Conservation (phyloP, 2,113 vertebrate genomes). For the Osmerus mordax region DNA sequence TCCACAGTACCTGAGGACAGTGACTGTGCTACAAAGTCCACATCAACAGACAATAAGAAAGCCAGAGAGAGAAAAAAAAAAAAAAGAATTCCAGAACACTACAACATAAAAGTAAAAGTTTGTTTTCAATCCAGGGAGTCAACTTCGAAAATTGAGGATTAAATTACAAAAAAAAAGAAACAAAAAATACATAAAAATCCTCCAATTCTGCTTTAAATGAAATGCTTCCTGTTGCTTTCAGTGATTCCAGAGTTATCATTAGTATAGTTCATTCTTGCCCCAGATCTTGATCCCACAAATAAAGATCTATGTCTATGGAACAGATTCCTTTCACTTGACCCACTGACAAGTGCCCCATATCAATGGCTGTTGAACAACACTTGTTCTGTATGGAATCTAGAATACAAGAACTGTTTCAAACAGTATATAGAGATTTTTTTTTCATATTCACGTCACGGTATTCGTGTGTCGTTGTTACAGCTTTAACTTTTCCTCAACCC, state of each 20-base stretch:
- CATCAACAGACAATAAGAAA: constrained; percentile 64
- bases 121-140: constrained; percentile 65
- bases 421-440: constrained; percentile 59
- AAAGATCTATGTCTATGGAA: constrained; percentile 58
- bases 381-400: constrained; percentile 71
- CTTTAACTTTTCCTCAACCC: constrained; percentile 61
- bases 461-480: constrained; percentile 69
- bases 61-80: constrained; percentile 43
- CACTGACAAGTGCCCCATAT: constrained; percentile 60
- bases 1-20: constrained; percentile 80
- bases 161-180: constrained; percentile 58
- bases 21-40: constrained; percentile 78
- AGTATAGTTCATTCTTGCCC: constrained; percentile 63
- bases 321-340: constrained; percentile 54
- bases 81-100: constrained; percentile 69
- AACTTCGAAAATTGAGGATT: constrained; percentile 66
- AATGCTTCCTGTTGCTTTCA: constrained; percentile 64
- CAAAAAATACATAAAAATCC: constrained; percentile 50
- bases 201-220: constrained; percentile 66
- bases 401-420: constrained; percentile 75
- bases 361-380: constrained; percentile 61
- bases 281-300: constrained; percentile 67
- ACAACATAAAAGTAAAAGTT: constrained; percentile 69
- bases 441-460: constrained; percentile 66
- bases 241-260: constrained; percentile 55